Base-by-base conservation (phyloP, 1,140 invertebrate species). In the Aphaenogaster floridana region DNA sequence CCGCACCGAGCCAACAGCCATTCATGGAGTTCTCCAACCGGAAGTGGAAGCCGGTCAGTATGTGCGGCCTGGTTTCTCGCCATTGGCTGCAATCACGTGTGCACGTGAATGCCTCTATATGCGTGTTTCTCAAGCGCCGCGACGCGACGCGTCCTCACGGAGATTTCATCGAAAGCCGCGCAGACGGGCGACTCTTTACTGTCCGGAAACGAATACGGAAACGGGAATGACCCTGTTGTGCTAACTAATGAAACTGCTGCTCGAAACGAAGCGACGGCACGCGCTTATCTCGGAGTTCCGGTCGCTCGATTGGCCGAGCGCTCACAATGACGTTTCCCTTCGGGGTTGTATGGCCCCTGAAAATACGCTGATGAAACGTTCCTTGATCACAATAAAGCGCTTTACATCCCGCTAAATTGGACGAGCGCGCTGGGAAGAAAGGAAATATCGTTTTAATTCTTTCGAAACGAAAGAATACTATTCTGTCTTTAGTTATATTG, bases 231-330 rank as follows among this genome's bases (percentile, higher is more conserved):
- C 45, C 80, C 88, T 79, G 88, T 92, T 92, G 89, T 87, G 88
- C 83, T 92, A 91, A 92, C 90, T 90, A 90, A 88, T 83, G 77
- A 85, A 81, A 86, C 69, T 79, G 72, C 74, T 69, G 69, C 66
- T 81, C 89, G 86, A 89, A 84, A 72, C 66, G 54, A 61, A 68
- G 34, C 42, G 63, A 86, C 52, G 78, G 48, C 64, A 81, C 85
- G 79, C 83, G 76, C 81, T 88, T 68, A 61, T 66, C 88, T 86
- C 81, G 48, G 57, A 76, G 84, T 89, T 92, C 90, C 89, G 83
- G 68, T 52, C 57, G 79, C 68, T 54, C 80, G 89, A 90, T 90
- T 84, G 85, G n/a, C 36, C 77, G 80, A 71, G 11, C 48, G 3
- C 13, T 21, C 3, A 64, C 61, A 81, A 88, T 81, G 13, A 45